Evolutionary conservation across 1,140 invertebrate species (phyloP).

Genomic region (Drosophila funebris): DNA sequence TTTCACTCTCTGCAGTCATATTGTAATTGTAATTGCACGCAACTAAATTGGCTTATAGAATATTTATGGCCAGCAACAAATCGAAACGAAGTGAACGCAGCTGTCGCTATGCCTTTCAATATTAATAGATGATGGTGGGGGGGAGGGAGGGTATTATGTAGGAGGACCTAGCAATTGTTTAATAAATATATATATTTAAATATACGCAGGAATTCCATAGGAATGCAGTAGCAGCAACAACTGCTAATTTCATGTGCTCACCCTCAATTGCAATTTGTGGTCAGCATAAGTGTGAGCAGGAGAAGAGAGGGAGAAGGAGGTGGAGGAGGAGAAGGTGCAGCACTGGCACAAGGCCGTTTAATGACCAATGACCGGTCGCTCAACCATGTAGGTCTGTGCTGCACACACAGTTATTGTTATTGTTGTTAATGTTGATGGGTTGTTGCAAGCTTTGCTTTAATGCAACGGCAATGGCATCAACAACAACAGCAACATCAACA

Average conservation of each 20-base stretch:
- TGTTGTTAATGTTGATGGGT: conserved; percentile 4
- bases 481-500: conserved; percentile 1
- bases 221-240: conserved; percentile 7
- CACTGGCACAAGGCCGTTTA: conserved; percentile 74
- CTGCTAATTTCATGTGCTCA: conserved; percentile 9
- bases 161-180: conserved; percentile 23
- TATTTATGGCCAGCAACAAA: conserved; percentile 59
- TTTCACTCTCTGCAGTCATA: conserved; percentile 21
- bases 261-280: conserved; percentile 30
- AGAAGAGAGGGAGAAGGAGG: not conserved
- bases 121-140: not conserved
- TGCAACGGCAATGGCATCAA: not conserved
- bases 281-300: not conserved
- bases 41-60: conserved; percentile 71
- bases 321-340: not conserved
- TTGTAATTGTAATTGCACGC: conserved; percentile 70
- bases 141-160: not conserved
- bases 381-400: conserved; percentile 62
- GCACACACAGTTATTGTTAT: conserved; percentile 11
- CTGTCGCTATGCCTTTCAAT: conserved; percentile 18
- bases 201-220: conserved; percentile 17
- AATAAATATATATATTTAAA: conserved; percentile 11
- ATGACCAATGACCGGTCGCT: conserved; percentile 61
- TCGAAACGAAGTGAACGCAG: conserved; percentile 42
- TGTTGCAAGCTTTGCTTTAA: conserved; percentile 20